A percentile compares a stretch with the other conserved stretches of the same genome.
Evolutionary conservation across 2,113 vertebrate species (phyloP).

Genomic region (Tupaia tana): DNA sequence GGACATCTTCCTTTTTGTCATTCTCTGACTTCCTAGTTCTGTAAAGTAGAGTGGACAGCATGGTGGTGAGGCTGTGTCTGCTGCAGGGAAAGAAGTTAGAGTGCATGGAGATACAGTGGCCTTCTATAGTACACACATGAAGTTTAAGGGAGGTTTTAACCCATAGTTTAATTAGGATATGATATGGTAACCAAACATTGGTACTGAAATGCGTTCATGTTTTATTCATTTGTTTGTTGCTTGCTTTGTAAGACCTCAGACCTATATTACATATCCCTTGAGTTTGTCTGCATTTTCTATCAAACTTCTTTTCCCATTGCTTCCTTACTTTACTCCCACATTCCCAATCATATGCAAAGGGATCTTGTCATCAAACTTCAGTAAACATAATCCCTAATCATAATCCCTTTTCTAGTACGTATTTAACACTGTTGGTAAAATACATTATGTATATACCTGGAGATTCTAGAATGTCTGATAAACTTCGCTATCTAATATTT

Average conservation of each 20-base stretch:
- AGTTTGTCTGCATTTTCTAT: neutral
- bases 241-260: neutral
- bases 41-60: neutral
- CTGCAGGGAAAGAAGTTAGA: constrained; percentile 57
- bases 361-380: neutral
- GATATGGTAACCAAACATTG: neutral
- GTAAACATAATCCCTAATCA: neutral
- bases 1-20: neutral
- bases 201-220: neutral
- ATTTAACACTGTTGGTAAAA: neutral
- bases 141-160: neutral
- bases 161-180: neutral
- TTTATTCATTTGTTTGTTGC: neutral
- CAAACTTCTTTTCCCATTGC: neutral
- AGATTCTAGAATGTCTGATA: neutral
- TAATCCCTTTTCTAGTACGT: neutral
- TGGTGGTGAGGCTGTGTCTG: constrained; percentile 35
- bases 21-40: neutral
- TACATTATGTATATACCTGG: neutral
- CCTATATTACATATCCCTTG: neutral
- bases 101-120: constrained; percentile 54
- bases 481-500: neutral
- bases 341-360: neutral
- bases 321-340: neutral
- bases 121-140: neutral